Conservation (phyloP, 2,113 vertebrate genomes). For the Gracilinanus agilis region DNA sequence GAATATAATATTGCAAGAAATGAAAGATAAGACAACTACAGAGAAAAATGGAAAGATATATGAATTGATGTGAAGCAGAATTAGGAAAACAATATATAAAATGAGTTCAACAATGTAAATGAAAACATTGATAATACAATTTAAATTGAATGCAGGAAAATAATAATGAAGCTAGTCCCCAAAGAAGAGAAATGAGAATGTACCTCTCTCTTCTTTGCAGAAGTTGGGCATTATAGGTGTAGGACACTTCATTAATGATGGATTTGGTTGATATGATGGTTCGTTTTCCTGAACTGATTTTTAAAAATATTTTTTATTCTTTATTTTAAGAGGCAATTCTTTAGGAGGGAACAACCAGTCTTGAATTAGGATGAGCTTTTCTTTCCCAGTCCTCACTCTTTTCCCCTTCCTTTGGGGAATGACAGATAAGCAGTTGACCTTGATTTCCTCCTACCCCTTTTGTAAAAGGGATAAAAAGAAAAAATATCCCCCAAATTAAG, state of each 20-base stretch:
- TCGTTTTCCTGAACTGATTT: neutral
- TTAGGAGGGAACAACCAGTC: neutral
- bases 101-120: neutral
- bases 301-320: too few species aligned
- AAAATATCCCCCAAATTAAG: conserved; percentile 32
- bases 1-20: neutral
- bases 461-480: neutral
- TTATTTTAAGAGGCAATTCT: neutral
- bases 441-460: conserved; percentile 14
- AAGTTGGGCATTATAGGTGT: neutral
- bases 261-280: neutral
- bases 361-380: neutral
- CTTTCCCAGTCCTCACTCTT: neutral
- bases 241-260: too few species aligned
- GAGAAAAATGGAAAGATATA: neutral
- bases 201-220: neutral
- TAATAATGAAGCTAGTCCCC: too few species aligned
- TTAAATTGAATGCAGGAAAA: neutral
- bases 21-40: neutral
- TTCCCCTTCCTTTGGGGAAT: conserved; percentile 17
- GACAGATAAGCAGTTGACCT: neutral
- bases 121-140: neutral
- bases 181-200: neutral
- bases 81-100: neutral
- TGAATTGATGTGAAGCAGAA: neutral